Evolutionary conservation across 2,113 vertebrate species (phyloP).

Genomic region (Bos indicus): DNA sequence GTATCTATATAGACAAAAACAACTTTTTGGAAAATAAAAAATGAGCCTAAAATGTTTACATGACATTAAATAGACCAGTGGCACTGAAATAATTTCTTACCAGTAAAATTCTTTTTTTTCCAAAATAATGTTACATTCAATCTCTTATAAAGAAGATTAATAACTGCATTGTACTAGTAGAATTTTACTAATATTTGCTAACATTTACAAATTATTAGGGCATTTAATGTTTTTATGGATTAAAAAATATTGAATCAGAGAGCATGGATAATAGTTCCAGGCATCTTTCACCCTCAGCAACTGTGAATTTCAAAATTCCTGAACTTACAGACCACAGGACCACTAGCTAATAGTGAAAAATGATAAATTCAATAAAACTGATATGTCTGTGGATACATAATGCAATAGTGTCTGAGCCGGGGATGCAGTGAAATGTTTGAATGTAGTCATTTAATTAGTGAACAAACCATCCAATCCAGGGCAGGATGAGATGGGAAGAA

Average conservation of each 20-base stretch:
- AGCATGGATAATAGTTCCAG: neutral
- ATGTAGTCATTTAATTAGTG: neutral
- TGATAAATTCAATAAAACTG: neutral
- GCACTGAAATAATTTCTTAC: neutral
- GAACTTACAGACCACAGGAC: neutral
- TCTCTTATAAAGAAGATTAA: neutral
- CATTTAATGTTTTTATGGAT: neutral
- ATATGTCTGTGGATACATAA: neutral
- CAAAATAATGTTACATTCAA: neutral
- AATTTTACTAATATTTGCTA: neutral
- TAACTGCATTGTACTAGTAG: neutral
- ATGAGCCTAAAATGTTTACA: neutral
- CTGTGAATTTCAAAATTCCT: neutral
- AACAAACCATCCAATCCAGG: neutral
- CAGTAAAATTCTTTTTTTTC: neutral
- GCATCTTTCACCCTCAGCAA: neutral
- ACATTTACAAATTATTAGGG: neutral
- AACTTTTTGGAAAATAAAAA: constrained; percentile 21
- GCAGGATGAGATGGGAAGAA: neutral
- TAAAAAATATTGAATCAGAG: neutral
- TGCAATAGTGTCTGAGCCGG: no score
- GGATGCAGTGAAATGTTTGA: neutral
- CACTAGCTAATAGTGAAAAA: neutral
- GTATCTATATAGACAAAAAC: neutral
- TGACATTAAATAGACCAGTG: neutral